Evolutionary conservation across 2,888 invertebrate species (phyloP), one percentile per base, ranked within the genome.

Genomic region (Heliconius charithonia): DNA sequence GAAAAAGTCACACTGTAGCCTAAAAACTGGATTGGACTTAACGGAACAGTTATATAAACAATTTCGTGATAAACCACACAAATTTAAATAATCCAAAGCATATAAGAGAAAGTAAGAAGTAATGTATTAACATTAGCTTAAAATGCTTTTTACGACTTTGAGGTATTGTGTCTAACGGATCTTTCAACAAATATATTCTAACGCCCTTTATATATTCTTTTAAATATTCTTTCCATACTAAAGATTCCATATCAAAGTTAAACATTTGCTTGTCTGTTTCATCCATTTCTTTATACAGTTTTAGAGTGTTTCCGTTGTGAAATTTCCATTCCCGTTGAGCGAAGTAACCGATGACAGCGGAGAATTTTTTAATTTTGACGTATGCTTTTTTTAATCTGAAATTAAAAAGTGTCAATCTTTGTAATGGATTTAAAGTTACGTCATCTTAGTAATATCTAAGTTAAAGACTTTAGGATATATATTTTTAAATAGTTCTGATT

Each of bases 171-270:
- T 96, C 96, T 0, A 96, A 84, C 0, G 97, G 96, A 84, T 98
- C 98, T 85, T 98, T 97, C 2, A 98, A 90, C 1, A 98, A 89
- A 85, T 97, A 97, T 0, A 96, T 90, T 76, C 97, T 94, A n/a
- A 97, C 93, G 0, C 98, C 98, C 79, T 95, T 91, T 12, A 97
- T 92, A 84, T 97, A 97, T 67, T 94, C 95, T 80, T 96, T 94
- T 85, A 97, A 96, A 85, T 97, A 98, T 0, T 95, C 92, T 9
- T 95, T 93, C 98, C 98, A 98, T 74, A 96, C 92, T 0, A 98
- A 84, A 9, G 91, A 85, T 0, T 91, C 89, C 70, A 97, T 95
- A 86, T 97, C 96, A 85, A 97, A 97, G 83, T 96, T 95, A 85
- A 97, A 97, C 0, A 96, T 85, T 32, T 95, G 87, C 82, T 95